Conservation (phyloP, 2,888 invertebrate species). For the Drosophila cyrtoloma region DNA sequence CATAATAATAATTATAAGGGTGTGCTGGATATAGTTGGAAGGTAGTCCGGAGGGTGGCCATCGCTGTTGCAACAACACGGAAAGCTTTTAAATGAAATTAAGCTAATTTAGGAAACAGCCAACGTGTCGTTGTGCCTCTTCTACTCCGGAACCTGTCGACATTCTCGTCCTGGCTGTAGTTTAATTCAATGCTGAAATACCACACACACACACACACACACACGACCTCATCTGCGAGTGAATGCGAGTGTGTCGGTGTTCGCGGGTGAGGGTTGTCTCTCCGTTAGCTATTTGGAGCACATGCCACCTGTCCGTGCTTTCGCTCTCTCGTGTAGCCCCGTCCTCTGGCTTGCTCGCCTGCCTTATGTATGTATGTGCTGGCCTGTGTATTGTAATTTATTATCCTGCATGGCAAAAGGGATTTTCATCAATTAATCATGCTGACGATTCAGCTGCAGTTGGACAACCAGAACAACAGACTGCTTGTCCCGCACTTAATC, state of each 20-base stretch:
- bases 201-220: constrained; percentile 25
- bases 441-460: constrained; percentile 75
- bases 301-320: constrained; percentile 65
- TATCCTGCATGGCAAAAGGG: constrained; percentile 81
- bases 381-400: constrained; percentile 73
- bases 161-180: constrained; percentile 43
- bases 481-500: constrained; percentile 48
- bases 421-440: constrained; percentile 81
- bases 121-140: constrained; percentile 53
- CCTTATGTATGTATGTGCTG: constrained; percentile 10
- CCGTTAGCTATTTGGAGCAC: constrained; percentile 67
- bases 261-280: constrained; percentile 17
- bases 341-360: constrained; percentile 8
- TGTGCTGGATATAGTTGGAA: background rate
- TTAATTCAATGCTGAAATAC: constrained; percentile 67
- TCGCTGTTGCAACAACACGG: constrained; percentile 43
- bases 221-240: constrained; percentile 31
- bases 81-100: constrained; percentile 78
- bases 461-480: constrained; percentile 60
- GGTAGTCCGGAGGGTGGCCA: constrained; percentile 1
- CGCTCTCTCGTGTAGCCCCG: constrained; percentile 3
- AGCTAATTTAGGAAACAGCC: constrained; percentile 75
- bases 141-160: constrained; percentile 38
- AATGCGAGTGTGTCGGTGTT: constrained; percentile 7
- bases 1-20: constrained; percentile 10